Conservation (phyloP, 2,113 vertebrate genomes). For the Plecotus auritus region DNA sequence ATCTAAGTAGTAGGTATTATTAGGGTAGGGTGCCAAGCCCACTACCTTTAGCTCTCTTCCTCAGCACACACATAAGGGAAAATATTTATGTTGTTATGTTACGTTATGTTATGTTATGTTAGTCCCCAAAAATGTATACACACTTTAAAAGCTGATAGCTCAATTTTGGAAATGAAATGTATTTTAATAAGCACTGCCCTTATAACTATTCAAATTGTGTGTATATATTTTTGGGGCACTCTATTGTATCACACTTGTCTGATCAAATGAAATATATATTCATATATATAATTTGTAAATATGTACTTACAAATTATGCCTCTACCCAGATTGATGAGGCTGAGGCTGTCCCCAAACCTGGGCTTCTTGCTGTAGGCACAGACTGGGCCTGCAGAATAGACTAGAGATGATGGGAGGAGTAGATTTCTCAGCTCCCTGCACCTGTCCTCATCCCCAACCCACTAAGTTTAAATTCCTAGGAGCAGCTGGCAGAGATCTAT, state of each 20-base stretch:
- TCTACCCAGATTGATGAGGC: not conserved
- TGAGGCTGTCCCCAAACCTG: not conserved
- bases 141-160: too few species aligned
- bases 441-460: not conserved
- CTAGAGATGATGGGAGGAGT: not conserved
- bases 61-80: not conserved
- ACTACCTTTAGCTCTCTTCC: not conserved
- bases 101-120: not conserved
- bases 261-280: not conserved
- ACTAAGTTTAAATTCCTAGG: not conserved
- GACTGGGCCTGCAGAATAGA: not conserved
- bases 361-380: not conserved
- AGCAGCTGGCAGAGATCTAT: not conserved
- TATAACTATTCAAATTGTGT: too few species aligned
- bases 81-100: not conserved
- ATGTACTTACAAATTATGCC: not conserved
- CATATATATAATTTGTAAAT: not conserved
- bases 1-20: not conserved
- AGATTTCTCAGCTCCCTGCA: not conserved
- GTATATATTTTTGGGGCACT: too few species aligned
- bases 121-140: too few species aligned
- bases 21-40: not conserved
- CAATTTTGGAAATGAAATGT: too few species aligned
- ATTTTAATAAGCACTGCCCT: too few species aligned
- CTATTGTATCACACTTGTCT: too few species aligned